Percentiles rank a stretch among this genome's conserved stretches.
phyloP scores from a whole-genome alignment of 2,113 vertebrate genomes.

The Psephotus haematonotus region DNA sequence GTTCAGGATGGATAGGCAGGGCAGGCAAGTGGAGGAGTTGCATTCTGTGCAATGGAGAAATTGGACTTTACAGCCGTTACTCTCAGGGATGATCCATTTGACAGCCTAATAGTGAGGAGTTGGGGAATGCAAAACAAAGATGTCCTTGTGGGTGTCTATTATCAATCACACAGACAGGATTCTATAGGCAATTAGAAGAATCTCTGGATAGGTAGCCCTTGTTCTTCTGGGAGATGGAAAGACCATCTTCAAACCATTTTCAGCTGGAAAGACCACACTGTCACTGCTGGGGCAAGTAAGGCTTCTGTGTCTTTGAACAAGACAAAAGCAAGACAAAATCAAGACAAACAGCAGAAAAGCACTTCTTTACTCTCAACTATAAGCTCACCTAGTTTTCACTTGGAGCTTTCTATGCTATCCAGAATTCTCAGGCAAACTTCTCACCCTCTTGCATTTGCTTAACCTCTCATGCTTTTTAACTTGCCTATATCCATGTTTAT shows the following conservation, averaged over 20 bases:
- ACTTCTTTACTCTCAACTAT: not conserved
- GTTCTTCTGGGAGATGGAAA: not conserved
- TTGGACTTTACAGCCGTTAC: not conserved
- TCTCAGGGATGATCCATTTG: not conserved
- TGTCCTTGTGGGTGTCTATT: not conserved
- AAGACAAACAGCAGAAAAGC: not conserved
- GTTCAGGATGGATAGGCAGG: not conserved
- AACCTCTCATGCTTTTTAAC: not conserved
- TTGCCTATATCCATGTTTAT: not conserved
- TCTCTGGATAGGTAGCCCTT: not conserved
- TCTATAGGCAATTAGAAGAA: not conserved
- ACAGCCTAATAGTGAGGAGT: not conserved
- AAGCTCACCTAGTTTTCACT: not conserved
- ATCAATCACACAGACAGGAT: not conserved
- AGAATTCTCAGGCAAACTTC: not conserved
- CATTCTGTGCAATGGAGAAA: rapidly evolving
- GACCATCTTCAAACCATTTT: too few species aligned
- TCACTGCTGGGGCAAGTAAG: not conserved
- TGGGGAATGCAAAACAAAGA: not conserved
- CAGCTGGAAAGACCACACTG: not conserved
- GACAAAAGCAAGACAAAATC: not conserved
- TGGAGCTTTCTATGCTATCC: not conserved
- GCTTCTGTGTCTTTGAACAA: not conserved
- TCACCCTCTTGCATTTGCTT: not conserved
- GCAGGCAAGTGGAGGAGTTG: not conserved